Evolutionary conservation across 2,797 vertebrate species (phyloP), one percentile per base, ranked within the genome.

Genomic region (Aeoliscus strigatus): DNA sequence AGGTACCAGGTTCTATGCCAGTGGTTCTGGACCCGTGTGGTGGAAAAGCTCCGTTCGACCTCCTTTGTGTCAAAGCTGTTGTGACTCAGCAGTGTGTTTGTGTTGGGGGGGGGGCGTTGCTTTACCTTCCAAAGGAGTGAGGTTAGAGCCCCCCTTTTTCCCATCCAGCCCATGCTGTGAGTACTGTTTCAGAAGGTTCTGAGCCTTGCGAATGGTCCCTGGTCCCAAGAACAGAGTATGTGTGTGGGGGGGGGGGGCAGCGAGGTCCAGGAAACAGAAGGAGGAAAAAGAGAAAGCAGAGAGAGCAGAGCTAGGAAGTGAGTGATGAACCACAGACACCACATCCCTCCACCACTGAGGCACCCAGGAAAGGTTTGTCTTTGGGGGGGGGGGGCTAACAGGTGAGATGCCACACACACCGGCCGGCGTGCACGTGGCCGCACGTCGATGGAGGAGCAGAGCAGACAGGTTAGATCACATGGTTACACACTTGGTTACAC

Each of bases 171-270:
- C 94, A 90, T 98, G 94, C 92, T 98, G 94, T 87, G 96, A 98
- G 90, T 98, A 98, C 82, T 98, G 96, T 94, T 98, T 99, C 88
- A 99, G 94, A 91, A 99, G 96, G 86, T 97, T 97, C 93, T 98
- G 96, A 90, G 96, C 96, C 90, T 98, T 99, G 88, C 96, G 96
- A 90, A 99, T 96, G 87, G 96, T 99, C 90, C 96, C 96, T 99
- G 92, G 90, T 87, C 90, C 91, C 94, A 72, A 44, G 78, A 40
- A 80, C 50, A 72, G 60, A 74, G 50, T 75, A 30, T 72, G 51
- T 65, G 60, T 75, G 17, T 54, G 52, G 48, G 48, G 61, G 60
- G 53, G 33, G 31, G 48, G 49, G 34, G 52, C 36, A 53, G 63
- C 54, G 48, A 72, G 57, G 70, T 71, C 60, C 75, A 73, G 56